These are phyloP conservation scores for Conistra vaccinii DNA, from an alignment of 2,888 invertebrate species.

Conservation along the genomic window DNA sequence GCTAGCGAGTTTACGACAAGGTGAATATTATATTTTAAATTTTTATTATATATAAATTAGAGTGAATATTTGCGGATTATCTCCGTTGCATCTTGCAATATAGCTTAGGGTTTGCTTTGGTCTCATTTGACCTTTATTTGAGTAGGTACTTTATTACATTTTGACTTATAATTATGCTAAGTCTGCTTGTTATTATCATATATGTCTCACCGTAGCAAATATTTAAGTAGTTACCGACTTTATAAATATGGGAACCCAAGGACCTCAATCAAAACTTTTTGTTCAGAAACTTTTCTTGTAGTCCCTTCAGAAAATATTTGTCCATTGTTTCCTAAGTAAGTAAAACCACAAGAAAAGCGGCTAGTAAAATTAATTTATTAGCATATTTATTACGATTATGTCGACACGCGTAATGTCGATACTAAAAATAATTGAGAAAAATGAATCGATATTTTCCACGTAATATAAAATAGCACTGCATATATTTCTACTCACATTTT, in stretches of 20 bases:
- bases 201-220: not conserved
- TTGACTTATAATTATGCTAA: conserved; percentile 3
- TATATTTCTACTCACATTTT: conserved; percentile 44
- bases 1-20: conserved; percentile 95
- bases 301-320: not conserved
- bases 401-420: conserved; percentile 26
- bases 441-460: conserved; percentile 40
- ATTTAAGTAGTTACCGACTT: not conserved
- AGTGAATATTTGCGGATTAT: conserved; percentile 54
- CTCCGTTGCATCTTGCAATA: conserved; percentile 34
- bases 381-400: conserved; percentile 27
- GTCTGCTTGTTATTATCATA: conserved; percentile 1
- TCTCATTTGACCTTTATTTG: conserved; percentile 16
- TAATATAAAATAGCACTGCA: conserved; percentile 37
- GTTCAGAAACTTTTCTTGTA: not conserved
- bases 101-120: conserved; percentile 34
- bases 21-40: conserved; percentile 83
- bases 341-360: conserved; percentile 5
- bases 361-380: conserved; percentile 13
- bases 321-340: not conserved
- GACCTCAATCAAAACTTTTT: conserved; percentile 8
- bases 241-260: not conserved
- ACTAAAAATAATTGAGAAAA: conserved; percentile 41
- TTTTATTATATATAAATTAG: conserved; percentile 49
- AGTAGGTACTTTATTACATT: conserved; percentile 6